Conservation (phyloP, 2,888 invertebrate genomes). For the Erebia aethiops region DNA sequence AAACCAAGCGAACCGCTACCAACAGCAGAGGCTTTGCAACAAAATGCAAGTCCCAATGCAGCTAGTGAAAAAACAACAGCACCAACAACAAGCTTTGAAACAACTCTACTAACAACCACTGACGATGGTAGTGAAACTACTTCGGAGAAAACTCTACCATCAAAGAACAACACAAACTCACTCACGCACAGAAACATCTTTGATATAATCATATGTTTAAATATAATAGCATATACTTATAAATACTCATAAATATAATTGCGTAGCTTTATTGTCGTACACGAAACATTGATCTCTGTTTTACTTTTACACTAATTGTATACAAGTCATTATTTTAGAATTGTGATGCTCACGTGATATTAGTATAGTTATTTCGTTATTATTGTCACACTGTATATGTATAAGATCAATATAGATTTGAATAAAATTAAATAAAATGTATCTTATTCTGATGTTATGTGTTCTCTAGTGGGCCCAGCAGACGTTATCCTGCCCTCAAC, state of each 20-base stretch:
- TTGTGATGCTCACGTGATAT: constrained; percentile 39
- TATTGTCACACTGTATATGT: constrained; percentile 32
- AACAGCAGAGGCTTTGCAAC: constrained; percentile 64
- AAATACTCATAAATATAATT: constrained; percentile 8
- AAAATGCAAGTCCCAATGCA: constrained; percentile 52
- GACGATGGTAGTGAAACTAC: constrained; percentile 28
- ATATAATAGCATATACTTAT: constrained; percentile 8
- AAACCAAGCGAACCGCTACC: constrained; percentile 54
- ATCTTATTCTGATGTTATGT: constrained; percentile 5
- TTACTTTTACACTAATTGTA: constrained; percentile 30
- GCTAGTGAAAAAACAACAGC: constrained; percentile 49
- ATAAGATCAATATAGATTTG: constrained; percentile 16
- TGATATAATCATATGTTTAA: constrained; percentile 1
- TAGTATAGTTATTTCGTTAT: constrained; percentile 31
- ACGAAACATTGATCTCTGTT: constrained; percentile 34
- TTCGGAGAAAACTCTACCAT: constrained; percentile 20
- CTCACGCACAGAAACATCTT: not conserved
- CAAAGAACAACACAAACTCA: constrained; percentile 29
- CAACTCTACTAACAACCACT: constrained; percentile 38
- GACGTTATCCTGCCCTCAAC: too few relatives aligned
- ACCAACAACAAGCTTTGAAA: constrained; percentile 42
- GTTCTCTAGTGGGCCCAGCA: not conserved
- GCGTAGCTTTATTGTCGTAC: constrained; percentile 18
- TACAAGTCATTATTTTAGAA: constrained; percentile 31
- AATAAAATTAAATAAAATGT: constrained; percentile 12